phyloP scores from a whole-genome alignment of 2,113 vertebrate species.

The Actinemys pallida region DNA sequence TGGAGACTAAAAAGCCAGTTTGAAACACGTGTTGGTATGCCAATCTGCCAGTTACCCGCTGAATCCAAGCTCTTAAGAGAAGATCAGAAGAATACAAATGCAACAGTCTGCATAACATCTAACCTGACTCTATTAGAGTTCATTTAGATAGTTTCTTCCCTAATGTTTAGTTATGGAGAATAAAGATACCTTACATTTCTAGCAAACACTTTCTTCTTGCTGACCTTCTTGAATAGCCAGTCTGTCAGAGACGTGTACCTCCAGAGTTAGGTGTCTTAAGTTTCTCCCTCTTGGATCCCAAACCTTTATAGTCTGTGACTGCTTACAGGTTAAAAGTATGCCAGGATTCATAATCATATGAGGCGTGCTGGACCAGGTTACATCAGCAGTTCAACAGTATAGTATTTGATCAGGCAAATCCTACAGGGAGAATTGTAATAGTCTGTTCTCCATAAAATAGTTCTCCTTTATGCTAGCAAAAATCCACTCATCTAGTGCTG shows the following conservation, averaged over 20 bases:
- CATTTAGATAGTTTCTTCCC: no score
- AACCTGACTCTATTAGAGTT: no score
- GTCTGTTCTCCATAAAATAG: background rate
- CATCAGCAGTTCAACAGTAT: conserved; percentile 2
- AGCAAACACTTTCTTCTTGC: background rate
- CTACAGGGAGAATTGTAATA: background rate
- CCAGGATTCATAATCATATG: background rate
- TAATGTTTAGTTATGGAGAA: no score
- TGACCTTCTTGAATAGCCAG: background rate
- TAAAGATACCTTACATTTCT: background rate
- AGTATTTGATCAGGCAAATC: background rate
- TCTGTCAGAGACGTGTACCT: background rate
- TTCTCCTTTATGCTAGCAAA: background rate
- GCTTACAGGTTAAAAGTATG: background rate
- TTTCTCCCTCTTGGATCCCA: background rate
- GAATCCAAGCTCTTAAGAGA: no score
- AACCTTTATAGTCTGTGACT: background rate
- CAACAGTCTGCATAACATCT: no score
- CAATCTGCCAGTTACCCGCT: no score
- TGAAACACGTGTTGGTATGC: no score
- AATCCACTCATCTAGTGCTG: background rate
- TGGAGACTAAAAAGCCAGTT: no score
- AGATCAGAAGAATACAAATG: no score
- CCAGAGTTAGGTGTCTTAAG: background rate
- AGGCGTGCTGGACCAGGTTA: background rate